Evolutionary conservation across 2,888 invertebrate species (phyloP), one percentile per base, ranked within the genome.

Genomic region (Nomada ruficornis): DNA sequence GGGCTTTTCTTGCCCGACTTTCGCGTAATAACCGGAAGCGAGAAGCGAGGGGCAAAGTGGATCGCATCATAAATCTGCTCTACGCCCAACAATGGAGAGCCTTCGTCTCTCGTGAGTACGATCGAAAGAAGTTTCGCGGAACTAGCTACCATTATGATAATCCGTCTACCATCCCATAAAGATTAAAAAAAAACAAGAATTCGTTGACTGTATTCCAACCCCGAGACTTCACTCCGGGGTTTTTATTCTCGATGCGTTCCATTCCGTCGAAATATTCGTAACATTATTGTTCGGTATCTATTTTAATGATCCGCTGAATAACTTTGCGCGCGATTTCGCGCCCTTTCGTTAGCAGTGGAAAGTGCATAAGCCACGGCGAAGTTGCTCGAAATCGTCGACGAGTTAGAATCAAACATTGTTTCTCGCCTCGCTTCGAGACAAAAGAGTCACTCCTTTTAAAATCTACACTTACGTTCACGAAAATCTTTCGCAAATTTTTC

Each of bases 11-110:
- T 80, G 85, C 65, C 81, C 87, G 87, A 86, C 85, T 87, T 86
- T 86, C 86, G 77, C 83, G 87, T 87, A 85, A 87, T 80, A 86
- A 87, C 82, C 86, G 86, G 86, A 86, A 86, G 81, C 85, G 85
- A 85, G 83, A 83, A 85, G 65, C 85, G 78, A 80, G 78, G 77
- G 82, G 80, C 80, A 85, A 83, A 87, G 74, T 83, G 80, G 65
- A 86, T 86, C 86, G 76, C 75, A 80, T 85, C 83, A 79, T 88
- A 86, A 87, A 87, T 88, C 85, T 83, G 64, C 69, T 83, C 68
- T 36, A 23, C 71, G 67, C 69, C 85, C 72, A 83, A 84, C 84
- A 84, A 84, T 84, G 75, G 84, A 80, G 74, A 77, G 68, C 62
- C 83, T 65, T 77, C 74, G 74, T 78, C 77, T 80, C 73, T 72